Evolutionary conservation across 1,140 invertebrate species (phyloP).

Genomic region (Adelges cooleyi): DNA sequence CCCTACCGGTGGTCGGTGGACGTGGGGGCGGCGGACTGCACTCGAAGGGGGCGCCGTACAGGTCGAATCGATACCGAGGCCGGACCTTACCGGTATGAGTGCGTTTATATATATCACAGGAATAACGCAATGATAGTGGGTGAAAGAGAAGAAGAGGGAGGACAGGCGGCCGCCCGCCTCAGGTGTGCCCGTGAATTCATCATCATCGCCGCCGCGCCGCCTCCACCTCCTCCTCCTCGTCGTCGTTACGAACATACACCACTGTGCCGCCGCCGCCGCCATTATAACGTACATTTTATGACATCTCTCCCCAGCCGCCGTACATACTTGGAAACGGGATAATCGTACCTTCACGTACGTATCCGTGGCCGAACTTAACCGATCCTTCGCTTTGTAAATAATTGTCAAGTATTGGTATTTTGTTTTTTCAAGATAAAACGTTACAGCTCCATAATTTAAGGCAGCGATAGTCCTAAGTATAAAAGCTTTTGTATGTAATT

Average conservation of each 20-base stretch:
- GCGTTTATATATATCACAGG: too few relatives aligned
- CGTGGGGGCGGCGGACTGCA: background rate
- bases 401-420: too few relatives aligned
- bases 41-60: conserved; percentile 6
- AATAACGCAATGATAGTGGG: background rate
- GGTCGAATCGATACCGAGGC: conserved; percentile 26
- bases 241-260: background rate
- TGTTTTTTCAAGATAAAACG: too few relatives aligned
- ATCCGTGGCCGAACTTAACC: too few relatives aligned
- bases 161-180: conserved; percentile 21
- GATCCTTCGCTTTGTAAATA: too few relatives aligned
- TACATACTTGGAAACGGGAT: too few relatives aligned
- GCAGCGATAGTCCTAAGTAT: too few relatives aligned
- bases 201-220: background rate
- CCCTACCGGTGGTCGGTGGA: background rate
- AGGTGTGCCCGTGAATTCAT: conserved; percentile 27
- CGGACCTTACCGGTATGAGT: conserved; percentile 23
- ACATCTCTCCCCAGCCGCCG: too few relatives aligned
- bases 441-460: too few relatives aligned
- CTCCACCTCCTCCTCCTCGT: background rate
- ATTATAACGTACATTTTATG: too few relatives aligned
- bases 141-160: background rate
- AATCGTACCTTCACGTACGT: too few relatives aligned
- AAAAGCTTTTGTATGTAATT: too few relatives aligned
- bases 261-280: background rate